phyloP scores from a whole-genome alignment of 1,140 invertebrate species.

The Temnothorax nylanderi region DNA sequence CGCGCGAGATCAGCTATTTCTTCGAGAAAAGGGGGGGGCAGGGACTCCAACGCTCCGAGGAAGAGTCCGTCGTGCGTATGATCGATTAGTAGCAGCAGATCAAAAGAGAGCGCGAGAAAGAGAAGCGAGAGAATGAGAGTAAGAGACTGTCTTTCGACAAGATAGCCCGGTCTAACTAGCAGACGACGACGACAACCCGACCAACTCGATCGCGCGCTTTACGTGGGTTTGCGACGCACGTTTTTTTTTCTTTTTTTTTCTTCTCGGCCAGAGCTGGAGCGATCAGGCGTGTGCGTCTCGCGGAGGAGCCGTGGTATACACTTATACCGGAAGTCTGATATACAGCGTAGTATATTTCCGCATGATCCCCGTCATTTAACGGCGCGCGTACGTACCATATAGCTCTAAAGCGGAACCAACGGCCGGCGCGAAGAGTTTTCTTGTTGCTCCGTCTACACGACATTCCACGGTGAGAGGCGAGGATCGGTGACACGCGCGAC shows the following conservation, averaged over 20 bases:
- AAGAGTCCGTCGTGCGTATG: slow-evolving; percentile 63
- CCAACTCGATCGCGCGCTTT: slow-evolving; percentile 35
- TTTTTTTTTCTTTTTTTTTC: slow-evolving; percentile 29
- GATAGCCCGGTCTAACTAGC: slow-evolving; percentile 72
- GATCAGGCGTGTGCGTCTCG: background rate
- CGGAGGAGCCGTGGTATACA: background rate
- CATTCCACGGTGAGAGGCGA: slow-evolving; percentile 55
- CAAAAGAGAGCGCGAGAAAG: slow-evolving; percentile 42
- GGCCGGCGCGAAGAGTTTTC: slow-evolving; percentile 17
- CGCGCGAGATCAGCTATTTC: slow-evolving; percentile 60
- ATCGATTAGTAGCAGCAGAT: slow-evolving; percentile 14
- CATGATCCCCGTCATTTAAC: background rate
- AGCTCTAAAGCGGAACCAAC: slow-evolving; percentile 13
- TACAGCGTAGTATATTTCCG: background rate
- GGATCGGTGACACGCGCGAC: slow-evolving; percentile 54
- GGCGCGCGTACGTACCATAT: background rate
- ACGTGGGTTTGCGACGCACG: slow-evolving; percentile 40
- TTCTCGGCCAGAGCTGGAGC: slow-evolving; percentile 13
- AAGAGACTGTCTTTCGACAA: slow-evolving; percentile 63
- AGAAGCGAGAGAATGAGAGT: slow-evolving; percentile 56
- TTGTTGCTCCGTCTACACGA: slow-evolving; percentile 24
- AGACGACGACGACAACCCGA: slow-evolving; percentile 59
- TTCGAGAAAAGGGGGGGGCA: slow-evolving; percentile 27
- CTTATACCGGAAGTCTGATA: background rate
- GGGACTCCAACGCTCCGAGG: background rate